Conservation (phyloP, 2,888 invertebrate genomes). For the Entomobrya multifasciata region DNA sequence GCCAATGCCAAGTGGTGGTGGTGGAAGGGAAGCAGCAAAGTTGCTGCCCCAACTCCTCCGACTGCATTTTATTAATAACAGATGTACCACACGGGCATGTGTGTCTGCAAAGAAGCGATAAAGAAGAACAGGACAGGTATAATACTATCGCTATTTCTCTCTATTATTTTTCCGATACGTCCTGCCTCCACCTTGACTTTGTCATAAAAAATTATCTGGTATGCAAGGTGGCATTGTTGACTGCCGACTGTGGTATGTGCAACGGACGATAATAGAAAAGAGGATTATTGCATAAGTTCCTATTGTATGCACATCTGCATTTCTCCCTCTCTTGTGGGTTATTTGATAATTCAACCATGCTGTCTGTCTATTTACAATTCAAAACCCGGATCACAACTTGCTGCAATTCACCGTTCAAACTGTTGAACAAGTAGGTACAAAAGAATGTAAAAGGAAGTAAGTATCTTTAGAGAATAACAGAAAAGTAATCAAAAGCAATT, state of each 20-base stretch:
- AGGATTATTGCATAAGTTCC: background rate
- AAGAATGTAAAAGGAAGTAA: too few species aligned
- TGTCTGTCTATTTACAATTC: background rate
- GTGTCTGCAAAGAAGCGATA: constrained; percentile 43
- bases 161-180: constrained; percentile 13
- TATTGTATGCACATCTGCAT: constrained; percentile 21
- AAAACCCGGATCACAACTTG: background rate
- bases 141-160: constrained; percentile 10
- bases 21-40: background rate
- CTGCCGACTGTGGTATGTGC: constrained; percentile 21
- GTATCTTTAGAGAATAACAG: background rate
- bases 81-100: constrained; percentile 16
- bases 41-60: background rate
- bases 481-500: constrained; percentile 19
- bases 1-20: constrained; percentile 32
- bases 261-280: constrained; percentile 2
- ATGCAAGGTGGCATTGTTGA: background rate
- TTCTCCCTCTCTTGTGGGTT: background rate
- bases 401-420: background rate
- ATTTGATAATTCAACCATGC: background rate
- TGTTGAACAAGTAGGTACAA: background rate
- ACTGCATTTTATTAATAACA: constrained; percentile 16
- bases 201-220: constrained; percentile 7
- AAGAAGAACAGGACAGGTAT: constrained; percentile 37
- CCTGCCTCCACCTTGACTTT: constrained; percentile 15